Evolutionary conservation across 2,113 vertebrate species (phyloP).

Genomic region (Dicaeum eximium): DNA sequence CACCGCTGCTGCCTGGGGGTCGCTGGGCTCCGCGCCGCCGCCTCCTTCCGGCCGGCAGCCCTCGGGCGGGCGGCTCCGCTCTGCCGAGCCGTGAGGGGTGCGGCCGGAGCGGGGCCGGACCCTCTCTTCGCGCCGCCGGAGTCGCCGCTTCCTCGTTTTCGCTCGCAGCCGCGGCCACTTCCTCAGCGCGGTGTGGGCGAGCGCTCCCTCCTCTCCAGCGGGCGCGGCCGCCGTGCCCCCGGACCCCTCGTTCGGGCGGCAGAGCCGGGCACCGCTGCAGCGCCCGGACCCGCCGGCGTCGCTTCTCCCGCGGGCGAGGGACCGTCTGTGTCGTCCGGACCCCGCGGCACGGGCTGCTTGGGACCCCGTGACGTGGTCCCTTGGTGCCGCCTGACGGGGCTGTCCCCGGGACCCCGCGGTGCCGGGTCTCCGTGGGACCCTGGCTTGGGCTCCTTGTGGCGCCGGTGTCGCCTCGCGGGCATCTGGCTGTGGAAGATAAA

Average conservation of each 20-base stretch:
- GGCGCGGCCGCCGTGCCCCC: neutral
- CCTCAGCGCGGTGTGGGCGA: neutral
- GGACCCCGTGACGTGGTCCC: fast-evolving
- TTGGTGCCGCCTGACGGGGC: fast-evolving
- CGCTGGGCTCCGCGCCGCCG: neutral
- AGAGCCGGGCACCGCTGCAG: neutral
- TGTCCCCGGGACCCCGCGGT: fast-evolving
- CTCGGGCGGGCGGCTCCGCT: neutral
- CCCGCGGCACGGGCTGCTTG: neutral
- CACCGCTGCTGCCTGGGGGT: neutral
- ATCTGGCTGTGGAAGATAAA: neutral
- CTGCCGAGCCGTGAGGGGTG: neutral
- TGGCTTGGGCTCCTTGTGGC: fast-evolving
- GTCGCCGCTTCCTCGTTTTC: slow-evolving; percentile 32
- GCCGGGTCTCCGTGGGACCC: fast-evolving
- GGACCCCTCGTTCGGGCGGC: too few relatives aligned
- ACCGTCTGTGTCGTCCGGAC: fast-evolving
- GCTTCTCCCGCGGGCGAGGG: too few relatives aligned
- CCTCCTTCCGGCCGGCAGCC: neutral
- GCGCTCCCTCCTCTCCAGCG: neutral
- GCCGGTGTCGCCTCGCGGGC: fast-evolving
- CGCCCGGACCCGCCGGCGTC: too few relatives aligned
- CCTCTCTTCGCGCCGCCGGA: neutral
- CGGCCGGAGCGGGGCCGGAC: neutral
- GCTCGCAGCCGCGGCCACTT: neutral